Base-by-base conservation (phyloP, 1,140 invertebrate species). In the Diabrotica undecimpunctata region DNA sequence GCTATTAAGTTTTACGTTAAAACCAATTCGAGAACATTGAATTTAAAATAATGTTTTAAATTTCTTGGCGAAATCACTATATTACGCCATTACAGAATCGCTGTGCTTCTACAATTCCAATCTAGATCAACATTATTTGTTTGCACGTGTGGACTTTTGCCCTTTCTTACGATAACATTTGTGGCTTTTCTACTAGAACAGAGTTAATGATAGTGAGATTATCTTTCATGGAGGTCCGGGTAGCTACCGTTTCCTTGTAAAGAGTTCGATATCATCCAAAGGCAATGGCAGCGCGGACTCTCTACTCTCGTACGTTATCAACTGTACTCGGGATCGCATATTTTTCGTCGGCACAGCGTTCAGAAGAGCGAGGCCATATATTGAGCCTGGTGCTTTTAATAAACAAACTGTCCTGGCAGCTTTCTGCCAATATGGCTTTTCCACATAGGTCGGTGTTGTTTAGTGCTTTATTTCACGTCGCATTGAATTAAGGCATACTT, bases 401-500 rank as follows among this genome's bases (percentile, higher is more conserved):
- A 62, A 62, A 62, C 61, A 62, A 62, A 62, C 38, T 62, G 52
- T 62, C 61, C 52, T 62, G 61, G 61, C 61, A 62, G 61, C 61
- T 62, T 60, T 60, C 61, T 53, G 53, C 61, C 61, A 62, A 54
- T 54, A 39, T 54, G 51, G 61, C 61, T 53, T 62, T 62, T 54
- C 52, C 61, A 12, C 13, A 46, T 52, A 52, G 37, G 36, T 38
- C 51, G 51, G 46, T 13, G 56, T 58, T 58, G 38, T 58, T 58
- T 58, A 58, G 11, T 58, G 50, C 38, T 54, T 62, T 39, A 54
- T 36, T 54, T 54, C 51, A 46, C 51, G 39, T 39, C 54, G 53
- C 36, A 37, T 39, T 62, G 36, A 54, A 62, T 62, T 62, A 39
- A 54, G 12, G 36, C 46, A 62, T 62, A 55, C 25, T 53, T 54